A percentile compares a stretch with the other conserved stretches of the same genome.
These are phyloP conservation scores for Neodiprion fabricii DNA, from an alignment of 1,140 invertebrate genomes.

Conservation along the genomic window DNA sequence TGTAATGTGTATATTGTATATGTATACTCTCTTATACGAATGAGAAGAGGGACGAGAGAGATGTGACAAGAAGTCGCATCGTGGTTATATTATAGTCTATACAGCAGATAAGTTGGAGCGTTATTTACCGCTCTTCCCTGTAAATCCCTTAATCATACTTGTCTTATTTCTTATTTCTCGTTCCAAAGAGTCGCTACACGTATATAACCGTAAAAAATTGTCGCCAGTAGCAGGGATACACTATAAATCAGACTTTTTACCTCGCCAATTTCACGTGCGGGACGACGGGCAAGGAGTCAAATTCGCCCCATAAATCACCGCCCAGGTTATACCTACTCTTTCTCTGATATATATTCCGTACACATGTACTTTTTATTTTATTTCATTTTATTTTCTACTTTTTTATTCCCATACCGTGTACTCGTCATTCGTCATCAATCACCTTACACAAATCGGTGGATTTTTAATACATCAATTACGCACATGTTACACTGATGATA, in stretches of 20 bases:
- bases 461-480: not conserved
- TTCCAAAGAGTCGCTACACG: not conserved
- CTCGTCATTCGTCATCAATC: too few species aligned
- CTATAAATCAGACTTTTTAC: not conserved
- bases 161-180: not conserved
- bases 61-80: too few species aligned
- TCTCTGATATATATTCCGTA: not conserved
- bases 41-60: too few species aligned
- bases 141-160: not conserved
- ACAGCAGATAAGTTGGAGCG: too few species aligned
- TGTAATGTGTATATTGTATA: too few species aligned
- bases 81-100: too few species aligned
- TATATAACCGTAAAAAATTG: not conserved
- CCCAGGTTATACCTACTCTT: not conserved
- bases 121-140: too few species aligned
- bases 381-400: not conserved
- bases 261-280: constrained; percentile 6
- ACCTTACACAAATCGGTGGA: not conserved
- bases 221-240: not conserved
- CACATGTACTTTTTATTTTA: not conserved
- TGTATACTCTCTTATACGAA: too few species aligned
- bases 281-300: not conserved
- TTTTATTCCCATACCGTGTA: too few species aligned
- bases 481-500: too few species aligned
- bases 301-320: constrained; percentile 3